Base-by-base conservation (phyloP, 2,113 vertebrate species). In the Bolborhynchus lineola region DNA sequence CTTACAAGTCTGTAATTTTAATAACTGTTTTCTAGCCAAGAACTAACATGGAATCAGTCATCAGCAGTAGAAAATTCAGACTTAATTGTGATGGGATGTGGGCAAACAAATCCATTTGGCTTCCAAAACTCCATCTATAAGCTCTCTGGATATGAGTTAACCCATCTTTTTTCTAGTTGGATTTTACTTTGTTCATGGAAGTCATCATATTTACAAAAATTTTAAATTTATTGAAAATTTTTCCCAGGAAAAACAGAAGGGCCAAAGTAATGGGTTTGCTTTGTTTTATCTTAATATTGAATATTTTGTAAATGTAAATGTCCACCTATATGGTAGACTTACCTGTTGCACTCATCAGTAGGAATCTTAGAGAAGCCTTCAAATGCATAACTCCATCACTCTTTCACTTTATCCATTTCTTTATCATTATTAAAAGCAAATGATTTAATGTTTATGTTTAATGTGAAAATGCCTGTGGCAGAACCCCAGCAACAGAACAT, bases 41-140 rank as follows among this genome's bases (percentile, higher is more conserved):
- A 90, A 50, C 64, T 88, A 90, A 88, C 64, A 89, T 85, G 90
- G 95, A 94, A 96, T 96, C 91, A 95, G 86, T 46, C 72, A 76
- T 88, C 31, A 49, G 1, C 1, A 3, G 18, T 5, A 62, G 52
- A 89, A 92, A 89, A 92, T 64, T 42, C 23, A 69, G 59, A 88
- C 16, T 92, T 82, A 67, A 52, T 47, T 74, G 25, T 57, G 53
- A 33, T 60, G n/a, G 11, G 53, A 77, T 5, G 8, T 75, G 31
- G 55, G 25, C 50, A 92, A 29, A 59, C 16, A 86, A 88, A 87
- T 75, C 26, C 18, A 25, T 72, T 19, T 47, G 65, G 24, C 64
- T 62, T 97, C 70, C 55, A 60, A 76, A 92, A 46, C 2, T 63
- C 11, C 11, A 70, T 7, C 13, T 62, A 8, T 17, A 79, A 65